Base-by-base conservation (phyloP, 2,113 vertebrate species). In the Protobothrops flavoviridis region DNA sequence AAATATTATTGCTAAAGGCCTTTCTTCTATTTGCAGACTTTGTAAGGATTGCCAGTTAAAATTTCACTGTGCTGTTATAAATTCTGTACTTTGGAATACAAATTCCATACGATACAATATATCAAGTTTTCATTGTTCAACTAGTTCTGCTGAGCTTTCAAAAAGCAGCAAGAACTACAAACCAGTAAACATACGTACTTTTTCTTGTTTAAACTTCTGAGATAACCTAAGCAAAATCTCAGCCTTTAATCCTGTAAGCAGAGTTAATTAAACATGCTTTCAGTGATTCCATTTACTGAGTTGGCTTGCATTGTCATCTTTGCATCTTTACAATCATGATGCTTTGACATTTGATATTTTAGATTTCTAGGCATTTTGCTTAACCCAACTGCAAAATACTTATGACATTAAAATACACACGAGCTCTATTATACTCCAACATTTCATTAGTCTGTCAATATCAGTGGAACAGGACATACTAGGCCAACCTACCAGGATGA, bases 401-500 rank as follows among this genome's bases (percentile, higher is more conserved):
- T 29, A 55, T 0, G 59, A 59, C 17, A 88, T 17, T 4, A 56
- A 12, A 4, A 1, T 61, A 2, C 24, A 69, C 17, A 45, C 29
- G 20, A 45, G 24, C 24, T 33, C 88, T 74, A 10, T 52, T 39
- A 61, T 50, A 11, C 55, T 91, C 50, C 69, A 87, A 13, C 12
- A 20, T 26, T 90, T 85, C 8, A 93, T 53, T 15, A 43, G 39
- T 20, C 13, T 89, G 33, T 11, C 26, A 11, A n/a, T 61, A 24
- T n/a, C 23, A 64, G 0, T 15, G 43, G 24, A 93, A n/a, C 13
- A 21, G 29, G 8, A 90, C 61, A 61, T 64, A 53, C 10, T 50
- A 93, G 55, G 29, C 53, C 81, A 59, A 96, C 98, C 96, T 97
- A 99, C 99, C 99, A 99, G 97, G 96, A 99, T 99, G 92, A 99